Evolutionary conservation across 2,888 invertebrate species (phyloP).

Genomic region (Lasioglossum zephyrum): DNA sequence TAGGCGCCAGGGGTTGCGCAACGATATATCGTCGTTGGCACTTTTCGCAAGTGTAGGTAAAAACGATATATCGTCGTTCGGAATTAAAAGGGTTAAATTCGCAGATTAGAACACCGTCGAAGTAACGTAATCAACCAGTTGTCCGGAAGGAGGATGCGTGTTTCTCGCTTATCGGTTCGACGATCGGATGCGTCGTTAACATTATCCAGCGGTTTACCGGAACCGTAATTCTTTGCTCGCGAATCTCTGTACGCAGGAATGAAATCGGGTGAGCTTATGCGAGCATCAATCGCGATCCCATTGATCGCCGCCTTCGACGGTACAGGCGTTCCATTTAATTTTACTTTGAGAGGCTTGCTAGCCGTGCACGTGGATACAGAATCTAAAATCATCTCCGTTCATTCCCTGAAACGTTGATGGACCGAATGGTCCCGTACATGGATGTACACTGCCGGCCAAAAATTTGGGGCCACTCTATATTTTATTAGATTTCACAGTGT

Average conservation of each 20-base stretch:
- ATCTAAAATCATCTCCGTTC: not conserved
- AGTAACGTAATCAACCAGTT: not conserved
- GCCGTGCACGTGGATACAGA: too few relatives aligned
- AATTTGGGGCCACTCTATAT: too few relatives aligned
- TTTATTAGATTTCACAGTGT: too few relatives aligned
- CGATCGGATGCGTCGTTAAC: not conserved
- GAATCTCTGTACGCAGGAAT: not conserved
- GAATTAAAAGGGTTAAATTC: too few relatives aligned
- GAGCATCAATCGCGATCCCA: not conserved
- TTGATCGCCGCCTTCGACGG: not conserved
- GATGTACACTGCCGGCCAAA: too few relatives aligned
- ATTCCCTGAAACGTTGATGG: not conserved
- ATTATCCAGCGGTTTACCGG: not conserved
- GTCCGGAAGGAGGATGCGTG: constrained; percentile 2
- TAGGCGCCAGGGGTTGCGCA: too few relatives aligned
- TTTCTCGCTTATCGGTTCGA: not conserved
- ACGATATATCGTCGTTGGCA: too few relatives aligned
- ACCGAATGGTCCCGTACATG: not conserved
- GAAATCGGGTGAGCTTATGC: not conserved
- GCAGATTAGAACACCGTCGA: not conserved
- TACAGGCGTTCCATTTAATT: not conserved
- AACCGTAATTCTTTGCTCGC: not conserved
- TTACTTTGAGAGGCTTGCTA: not conserved
- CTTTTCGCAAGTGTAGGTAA: too few relatives aligned
- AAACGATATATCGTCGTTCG: too few relatives aligned